Base-by-base conservation (phyloP, 2,888 invertebrate species). In the Megalurothrips usitatus region DNA sequence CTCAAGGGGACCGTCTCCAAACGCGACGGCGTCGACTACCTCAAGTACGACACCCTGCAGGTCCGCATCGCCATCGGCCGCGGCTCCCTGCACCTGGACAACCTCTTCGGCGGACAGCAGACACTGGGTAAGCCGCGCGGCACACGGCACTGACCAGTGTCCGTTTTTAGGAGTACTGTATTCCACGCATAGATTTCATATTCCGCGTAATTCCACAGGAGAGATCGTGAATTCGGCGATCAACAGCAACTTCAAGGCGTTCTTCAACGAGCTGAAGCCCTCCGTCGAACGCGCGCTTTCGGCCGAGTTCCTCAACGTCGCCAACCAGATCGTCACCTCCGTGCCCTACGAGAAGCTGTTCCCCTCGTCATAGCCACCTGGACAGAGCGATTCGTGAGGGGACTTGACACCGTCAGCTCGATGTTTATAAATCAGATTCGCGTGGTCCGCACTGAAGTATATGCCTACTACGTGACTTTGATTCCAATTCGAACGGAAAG, bases 41-140 rank as follows among this genome's bases (percentile, higher is more conserved):
- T 92, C 23, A 87, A 87, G 82, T 89, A 92, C 84, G 86, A 88
- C 26, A 88, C 89, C n/a, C 87, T 90, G 75, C 87, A 88, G 63
- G 87, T 92, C 83, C 88, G 87, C 82, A 86, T 88, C 19, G 86
- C 86, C 79, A 86, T 92, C 63, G 89, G 89, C 80, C 90, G 91
- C 84, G 91, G 91, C 84, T 87, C 86, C 49, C 84, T 92, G 75
- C 85, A 86, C 75, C 86, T 92, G 0, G 89, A 90, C 0, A 91
- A 91, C 81, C 89, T 92, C 14, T 91, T 92, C 86, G 89, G 90
- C 12, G 91, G 91, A 3, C 91, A 92, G 84, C 89, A 88, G 83
- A 86, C 87, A 79, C 86, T 92, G 80, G 90, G 83, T 83, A 17
- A 12, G 26, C 47, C 34, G 2, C 19, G 14, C 58, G n/a, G 58